A percentile compares a stretch with the other conserved stretches of the same genome.
Evolutionary conservation across 1,140 invertebrate genomes (phyloP).

Genomic region (Sipha flava): DNA sequence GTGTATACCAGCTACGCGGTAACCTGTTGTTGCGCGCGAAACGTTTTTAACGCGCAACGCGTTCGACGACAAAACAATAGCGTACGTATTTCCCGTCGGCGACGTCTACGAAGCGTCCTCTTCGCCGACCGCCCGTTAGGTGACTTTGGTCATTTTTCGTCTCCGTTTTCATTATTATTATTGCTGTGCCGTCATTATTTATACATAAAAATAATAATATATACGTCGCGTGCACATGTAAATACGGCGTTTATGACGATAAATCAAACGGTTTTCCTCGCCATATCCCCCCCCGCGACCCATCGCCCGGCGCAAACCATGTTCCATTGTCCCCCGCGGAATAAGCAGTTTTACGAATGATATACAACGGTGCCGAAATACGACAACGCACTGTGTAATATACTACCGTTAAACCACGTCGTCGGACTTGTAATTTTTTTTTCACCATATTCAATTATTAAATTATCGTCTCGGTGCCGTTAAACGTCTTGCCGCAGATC

Average conservation of each 20-base stretch:
- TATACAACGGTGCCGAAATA: not conserved
- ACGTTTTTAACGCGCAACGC: too few species aligned
- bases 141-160: too few species aligned
- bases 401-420: not conserved
- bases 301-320: not conserved
- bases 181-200: not conserved
- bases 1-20: too few species aligned
- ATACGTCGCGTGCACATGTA: not conserved
- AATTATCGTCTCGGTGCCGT: not conserved
- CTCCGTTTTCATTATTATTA: too few species aligned
- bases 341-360: not conserved
- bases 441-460: not conserved
- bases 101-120: too few species aligned
- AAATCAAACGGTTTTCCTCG: not conserved
- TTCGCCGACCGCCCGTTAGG: too few species aligned
- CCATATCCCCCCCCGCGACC: too few species aligned
- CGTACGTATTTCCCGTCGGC: too few species aligned
- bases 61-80: too few species aligned
- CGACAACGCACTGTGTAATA: not conserved
- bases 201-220: not conserved
- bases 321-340: not conserved
- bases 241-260: not conserved
- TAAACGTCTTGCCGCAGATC: too few species aligned
- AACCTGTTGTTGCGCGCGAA: too few species aligned
- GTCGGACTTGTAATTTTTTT: not conserved